phyloP scores from a whole-genome alignment of 2,888 invertebrate species.

The Tholera decimalis region DNA sequence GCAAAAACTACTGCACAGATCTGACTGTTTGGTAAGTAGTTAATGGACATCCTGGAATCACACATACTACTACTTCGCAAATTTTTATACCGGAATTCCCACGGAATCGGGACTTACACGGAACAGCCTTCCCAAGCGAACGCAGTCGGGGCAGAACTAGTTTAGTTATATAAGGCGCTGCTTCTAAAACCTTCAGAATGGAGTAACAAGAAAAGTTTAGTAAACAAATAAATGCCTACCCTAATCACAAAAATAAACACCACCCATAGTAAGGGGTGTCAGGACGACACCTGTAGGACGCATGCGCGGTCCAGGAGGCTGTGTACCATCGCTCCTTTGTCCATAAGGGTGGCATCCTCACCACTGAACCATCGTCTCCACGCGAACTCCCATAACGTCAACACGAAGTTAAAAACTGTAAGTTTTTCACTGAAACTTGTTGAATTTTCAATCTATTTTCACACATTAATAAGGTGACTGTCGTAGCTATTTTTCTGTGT shows the following conservation, averaged over 20 bases:
- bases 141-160: no score
- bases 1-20: no score
- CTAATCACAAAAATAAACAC: background rate
- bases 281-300: slow-evolving; percentile 66
- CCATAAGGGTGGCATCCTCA: slow-evolving; percentile 63
- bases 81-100: no score
- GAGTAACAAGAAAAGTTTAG: background rate
- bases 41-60: no score
- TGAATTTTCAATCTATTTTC: background rate
- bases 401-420: slow-evolving; percentile 32
- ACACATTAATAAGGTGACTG: background rate
- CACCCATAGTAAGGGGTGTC: slow-evolving; percentile 47
- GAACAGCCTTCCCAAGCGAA: no score
- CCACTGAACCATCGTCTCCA: background rate
- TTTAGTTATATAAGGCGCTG: background rate
- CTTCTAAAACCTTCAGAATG: background rate
- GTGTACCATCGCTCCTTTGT: slow-evolving; percentile 79
- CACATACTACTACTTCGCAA: no score
- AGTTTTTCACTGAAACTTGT: slow-evolving; percentile 41
- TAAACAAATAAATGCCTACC: background rate
- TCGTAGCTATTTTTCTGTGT: background rate
- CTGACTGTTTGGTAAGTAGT: no score
- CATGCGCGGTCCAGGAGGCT: slow-evolving; percentile 80
- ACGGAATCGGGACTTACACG: no score
- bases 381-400: background rate